Conservation (phyloP, 2,888 invertebrate species). For the Hipparchia semele region DNA sequence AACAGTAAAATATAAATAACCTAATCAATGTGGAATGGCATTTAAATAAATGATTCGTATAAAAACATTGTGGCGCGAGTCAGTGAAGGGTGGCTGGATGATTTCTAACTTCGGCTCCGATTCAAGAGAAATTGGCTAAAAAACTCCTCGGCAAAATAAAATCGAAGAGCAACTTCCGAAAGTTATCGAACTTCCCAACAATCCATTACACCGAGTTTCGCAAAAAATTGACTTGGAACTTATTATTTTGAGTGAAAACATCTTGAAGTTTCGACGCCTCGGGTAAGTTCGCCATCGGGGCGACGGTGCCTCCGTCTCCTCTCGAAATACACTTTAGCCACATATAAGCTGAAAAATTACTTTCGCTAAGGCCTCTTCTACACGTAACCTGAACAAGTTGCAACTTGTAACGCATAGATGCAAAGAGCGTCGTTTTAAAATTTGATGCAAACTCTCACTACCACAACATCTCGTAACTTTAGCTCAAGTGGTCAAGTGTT, state of each 20-base stretch:
- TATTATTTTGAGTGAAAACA: conserved; percentile 82
- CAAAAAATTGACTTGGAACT: conserved; percentile 79
- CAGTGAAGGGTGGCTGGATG: conserved; percentile 74
- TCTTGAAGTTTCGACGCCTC: conserved; percentile 71
- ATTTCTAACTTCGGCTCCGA: conserved; percentile 66
- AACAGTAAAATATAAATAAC: not conserved
- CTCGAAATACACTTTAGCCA: conserved; percentile 28
- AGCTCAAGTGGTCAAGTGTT: too few relatives aligned
- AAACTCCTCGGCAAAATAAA: conserved; percentile 79
- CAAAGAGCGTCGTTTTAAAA: too few relatives aligned
- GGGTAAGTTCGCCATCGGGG: conserved; percentile 57
- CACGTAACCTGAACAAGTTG: too few relatives aligned
- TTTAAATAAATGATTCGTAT: conserved; percentile 35
- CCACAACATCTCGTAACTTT: too few relatives aligned
- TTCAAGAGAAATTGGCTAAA: conserved; percentile 79
- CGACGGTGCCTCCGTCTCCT: conserved; percentile 38
- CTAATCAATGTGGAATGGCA: conserved; percentile 22
- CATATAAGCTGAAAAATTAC: conserved; percentile 34
- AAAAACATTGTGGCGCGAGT: conserved; percentile 43
- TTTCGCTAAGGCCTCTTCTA: conserved; percentile 13
- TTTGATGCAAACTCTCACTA: too few relatives aligned
- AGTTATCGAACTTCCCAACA: conserved; percentile 81
- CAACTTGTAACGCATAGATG: too few relatives aligned
- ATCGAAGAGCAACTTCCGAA: conserved; percentile 81
- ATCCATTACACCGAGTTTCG: conserved; percentile 82